Evolutionary conservation across 2,888 invertebrate genomes (phyloP).

Genomic region (Thereva unica): DNA sequence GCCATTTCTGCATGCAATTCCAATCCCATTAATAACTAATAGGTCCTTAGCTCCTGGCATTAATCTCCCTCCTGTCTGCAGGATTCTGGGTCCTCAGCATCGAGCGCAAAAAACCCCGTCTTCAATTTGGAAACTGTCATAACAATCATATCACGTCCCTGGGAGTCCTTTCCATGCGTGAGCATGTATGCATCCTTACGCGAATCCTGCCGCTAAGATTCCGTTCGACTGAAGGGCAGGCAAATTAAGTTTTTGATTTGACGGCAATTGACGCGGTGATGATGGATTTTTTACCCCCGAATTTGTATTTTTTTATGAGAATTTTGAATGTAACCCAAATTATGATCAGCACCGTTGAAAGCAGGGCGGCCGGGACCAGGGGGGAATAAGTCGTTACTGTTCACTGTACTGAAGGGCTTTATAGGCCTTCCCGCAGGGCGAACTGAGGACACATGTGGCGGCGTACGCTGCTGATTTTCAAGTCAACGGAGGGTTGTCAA

Average conservation of each 20-base stretch:
- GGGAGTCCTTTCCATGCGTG: neutral
- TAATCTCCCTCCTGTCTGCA: too few relatives aligned
- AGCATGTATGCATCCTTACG: slow-evolving; percentile 18
- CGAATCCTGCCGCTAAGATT: neutral
- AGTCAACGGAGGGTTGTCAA: too few relatives aligned
- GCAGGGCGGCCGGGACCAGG: neutral
- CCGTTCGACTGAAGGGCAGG: slow-evolving; percentile 14
- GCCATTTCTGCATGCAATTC: too few relatives aligned
- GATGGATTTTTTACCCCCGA: slow-evolving; percentile 13
- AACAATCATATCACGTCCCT: slow-evolving; percentile 13
- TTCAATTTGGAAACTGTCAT: slow-evolving; percentile 28
- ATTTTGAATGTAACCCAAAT: slow-evolving; percentile 34
- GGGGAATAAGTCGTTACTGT: too few relatives aligned
- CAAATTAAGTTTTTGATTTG: slow-evolving; percentile 35
- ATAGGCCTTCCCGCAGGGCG: too few relatives aligned
- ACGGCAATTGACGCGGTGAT: slow-evolving; percentile 21
- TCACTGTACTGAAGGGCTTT: too few relatives aligned
- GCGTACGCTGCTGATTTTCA: too few relatives aligned
- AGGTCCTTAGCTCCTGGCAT: too few relatives aligned
- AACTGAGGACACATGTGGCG: too few relatives aligned
- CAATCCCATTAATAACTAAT: too few relatives aligned
- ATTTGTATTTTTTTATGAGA: slow-evolving; percentile 29
- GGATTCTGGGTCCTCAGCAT: too few relatives aligned
- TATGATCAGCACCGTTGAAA: slow-evolving; percentile 21
- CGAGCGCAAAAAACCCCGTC: neutral